These are phyloP conservation scores for Harpegnathos saltator DNA, from an alignment of 1,140 invertebrate species.

Conservation along the genomic window DNA sequence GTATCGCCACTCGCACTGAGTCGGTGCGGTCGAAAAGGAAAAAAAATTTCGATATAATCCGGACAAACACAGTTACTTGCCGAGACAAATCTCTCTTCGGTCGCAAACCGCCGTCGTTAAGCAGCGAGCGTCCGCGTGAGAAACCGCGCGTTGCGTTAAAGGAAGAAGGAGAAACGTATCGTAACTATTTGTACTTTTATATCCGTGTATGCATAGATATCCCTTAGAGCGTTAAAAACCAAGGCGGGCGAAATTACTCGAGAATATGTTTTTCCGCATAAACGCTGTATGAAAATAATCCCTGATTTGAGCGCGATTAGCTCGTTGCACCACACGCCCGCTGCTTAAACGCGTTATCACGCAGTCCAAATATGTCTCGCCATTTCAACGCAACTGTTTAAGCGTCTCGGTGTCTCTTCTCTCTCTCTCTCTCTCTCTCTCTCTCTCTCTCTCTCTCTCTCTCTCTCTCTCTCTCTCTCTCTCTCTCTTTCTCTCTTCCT, in stretches of 20 bases:
- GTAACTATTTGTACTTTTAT: slow-evolving; percentile 14
- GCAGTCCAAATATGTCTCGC: slow-evolving; percentile 1
- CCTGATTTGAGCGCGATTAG: slow-evolving; percentile 3
- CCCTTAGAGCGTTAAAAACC: slow-evolving; percentile 26
- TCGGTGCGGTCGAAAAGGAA: too few species aligned
- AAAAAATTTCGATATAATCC: background rate
- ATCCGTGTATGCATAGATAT: background rate
- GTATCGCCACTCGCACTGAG: too few species aligned
- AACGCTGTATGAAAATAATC: slow-evolving; percentile 41
- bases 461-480: background rate
- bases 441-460: background rate
- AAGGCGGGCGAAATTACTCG: background rate
- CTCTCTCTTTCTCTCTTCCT: background rate
- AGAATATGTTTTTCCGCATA: background rate
- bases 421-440: background rate
- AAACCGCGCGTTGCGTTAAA: background rate
- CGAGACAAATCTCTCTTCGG: background rate
- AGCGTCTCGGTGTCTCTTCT: too few species aligned
- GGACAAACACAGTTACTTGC: slow-evolving; percentile 8
- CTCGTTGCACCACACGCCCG: background rate
- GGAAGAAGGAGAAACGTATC: slow-evolving; percentile 22
- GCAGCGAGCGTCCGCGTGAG: background rate
- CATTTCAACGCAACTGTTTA: slow-evolving; percentile 30
- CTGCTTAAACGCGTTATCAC: slow-evolving; percentile 12
- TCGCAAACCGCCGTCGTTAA: slow-evolving; percentile 1